Conservation (phyloP, 2,888 invertebrate species). For the Andrena minutula region DNA sequence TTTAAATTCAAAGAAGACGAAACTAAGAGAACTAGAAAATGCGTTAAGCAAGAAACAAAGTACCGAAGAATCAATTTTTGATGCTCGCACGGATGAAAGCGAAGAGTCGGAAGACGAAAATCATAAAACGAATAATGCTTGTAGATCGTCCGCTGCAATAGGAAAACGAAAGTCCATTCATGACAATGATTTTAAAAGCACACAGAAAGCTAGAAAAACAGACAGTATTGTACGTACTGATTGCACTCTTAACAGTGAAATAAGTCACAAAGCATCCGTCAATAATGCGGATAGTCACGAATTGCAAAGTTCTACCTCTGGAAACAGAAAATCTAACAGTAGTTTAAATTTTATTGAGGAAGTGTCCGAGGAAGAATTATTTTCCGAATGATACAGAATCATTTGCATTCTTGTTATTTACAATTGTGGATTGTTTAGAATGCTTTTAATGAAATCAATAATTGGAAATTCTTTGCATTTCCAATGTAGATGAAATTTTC, state of each 20-base stretch:
- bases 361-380: conserved; percentile 63
- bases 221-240: background rate
- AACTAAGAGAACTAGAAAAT: conserved; percentile 68
- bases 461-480: background rate
- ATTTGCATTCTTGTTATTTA: conserved; percentile 17
- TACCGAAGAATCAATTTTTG: conserved; percentile 13
- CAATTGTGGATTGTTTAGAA: conserved; percentile 3
- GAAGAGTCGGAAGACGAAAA: conserved; percentile 26
- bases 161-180: conserved; percentile 18
- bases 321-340: background rate
- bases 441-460: conserved; percentile 11
- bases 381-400: conserved; percentile 39
- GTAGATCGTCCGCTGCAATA: background rate
- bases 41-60: conserved; percentile 38
- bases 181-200: background rate
- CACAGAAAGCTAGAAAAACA: background rate
- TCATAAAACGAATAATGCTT: background rate
- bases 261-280: conserved; percentile 3
- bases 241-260: background rate
- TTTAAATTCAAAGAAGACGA: conserved; percentile 77
- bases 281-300: background rate
- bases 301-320: background rate
- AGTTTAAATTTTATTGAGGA: conserved; percentile 37
- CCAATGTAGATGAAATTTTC: background rate
- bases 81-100: conserved; percentile 38